These are phyloP conservation scores for Scolopax mira DNA, from an alignment of 2,113 vertebrate species.

Conservation along the genomic window DNA sequence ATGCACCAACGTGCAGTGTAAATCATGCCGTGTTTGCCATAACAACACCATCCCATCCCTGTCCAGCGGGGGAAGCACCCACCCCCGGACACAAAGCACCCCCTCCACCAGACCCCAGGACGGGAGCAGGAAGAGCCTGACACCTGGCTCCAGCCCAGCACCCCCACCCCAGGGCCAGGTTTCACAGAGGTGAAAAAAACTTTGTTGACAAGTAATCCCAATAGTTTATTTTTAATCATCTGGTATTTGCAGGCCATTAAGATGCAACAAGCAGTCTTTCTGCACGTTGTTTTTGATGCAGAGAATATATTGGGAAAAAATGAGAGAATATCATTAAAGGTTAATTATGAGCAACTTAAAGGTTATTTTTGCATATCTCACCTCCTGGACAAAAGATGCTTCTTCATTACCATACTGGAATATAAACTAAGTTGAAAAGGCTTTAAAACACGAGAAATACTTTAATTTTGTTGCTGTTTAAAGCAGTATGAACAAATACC, in stretches of 20 bases:
- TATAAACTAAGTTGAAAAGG: slow-evolving; percentile 66
- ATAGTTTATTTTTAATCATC: background rate
- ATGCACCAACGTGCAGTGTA: rapidly evolving
- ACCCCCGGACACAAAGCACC: too few relatives aligned
- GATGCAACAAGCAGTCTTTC: background rate
- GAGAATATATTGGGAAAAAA: slow-evolving; percentile 37
- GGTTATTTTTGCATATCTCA: slow-evolving; percentile 79
- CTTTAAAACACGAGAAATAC: slow-evolving; percentile 59
- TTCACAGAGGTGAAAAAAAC: background rate
- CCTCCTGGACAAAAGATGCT: slow-evolving; percentile 76
- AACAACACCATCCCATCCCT: too few relatives aligned
- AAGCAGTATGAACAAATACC: background rate
- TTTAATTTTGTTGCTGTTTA: slow-evolving; percentile 17
- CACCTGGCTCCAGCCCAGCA: background rate
- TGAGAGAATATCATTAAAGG: slow-evolving; percentile 73
- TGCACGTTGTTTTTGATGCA: slow-evolving; percentile 20
- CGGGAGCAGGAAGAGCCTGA: rapidly evolving
- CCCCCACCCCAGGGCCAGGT: background rate
- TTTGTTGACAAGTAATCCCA: background rate
- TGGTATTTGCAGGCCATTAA: background rate
- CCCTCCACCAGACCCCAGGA: background rate
- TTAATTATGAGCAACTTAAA: slow-evolving; percentile 78
- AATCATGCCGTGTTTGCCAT: background rate
- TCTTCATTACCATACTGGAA: slow-evolving; percentile 61
- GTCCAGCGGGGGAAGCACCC: background rate